These are phyloP conservation scores for Apamea anceps DNA, from an alignment of 2,888 invertebrate species.

Conservation along the genomic window DNA sequence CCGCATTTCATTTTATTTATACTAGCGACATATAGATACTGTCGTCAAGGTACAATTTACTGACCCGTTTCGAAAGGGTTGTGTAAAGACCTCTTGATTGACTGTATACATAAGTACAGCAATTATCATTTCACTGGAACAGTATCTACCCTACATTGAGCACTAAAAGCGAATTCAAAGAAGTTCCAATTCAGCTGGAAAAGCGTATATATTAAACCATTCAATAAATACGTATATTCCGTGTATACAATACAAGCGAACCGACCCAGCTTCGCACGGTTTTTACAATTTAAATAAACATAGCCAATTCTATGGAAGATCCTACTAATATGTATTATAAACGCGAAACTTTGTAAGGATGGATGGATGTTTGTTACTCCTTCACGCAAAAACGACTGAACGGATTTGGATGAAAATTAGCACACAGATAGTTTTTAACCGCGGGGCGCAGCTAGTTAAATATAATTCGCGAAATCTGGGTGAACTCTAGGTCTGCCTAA, in stretches of 20 bases:
- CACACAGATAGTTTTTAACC: too few species aligned
- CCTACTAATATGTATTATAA: too few species aligned
- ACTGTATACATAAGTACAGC: neutral
- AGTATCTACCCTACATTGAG: neutral
- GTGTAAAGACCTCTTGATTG: neutral
- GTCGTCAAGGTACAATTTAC: neutral
- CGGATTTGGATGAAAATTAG: too few species aligned
- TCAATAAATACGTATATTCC: slow-evolving; percentile 41
- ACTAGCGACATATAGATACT: neutral
- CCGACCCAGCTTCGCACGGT: neutral
- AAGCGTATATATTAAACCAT: slow-evolving; percentile 11
- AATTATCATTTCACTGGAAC: neutral
- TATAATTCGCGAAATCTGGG: neutral
- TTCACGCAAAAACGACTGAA: too few species aligned
- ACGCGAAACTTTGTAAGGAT: too few species aligned
- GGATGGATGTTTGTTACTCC: too few species aligned
- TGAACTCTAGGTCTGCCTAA: neutral
- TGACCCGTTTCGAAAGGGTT: neutral
- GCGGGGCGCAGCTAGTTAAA: neutral
- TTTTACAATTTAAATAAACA: neutral
- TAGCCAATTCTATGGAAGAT: neutral
- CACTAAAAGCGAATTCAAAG: slow-evolving; percentile 16
- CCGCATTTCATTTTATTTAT: neutral
- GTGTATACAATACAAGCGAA: slow-evolving; percentile 26
- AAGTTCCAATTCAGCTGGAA: slow-evolving; percentile 1